Conservation (phyloP, 35 echinoderm and acorn worm genomes). For the Apostichopus japonicus region DNA sequence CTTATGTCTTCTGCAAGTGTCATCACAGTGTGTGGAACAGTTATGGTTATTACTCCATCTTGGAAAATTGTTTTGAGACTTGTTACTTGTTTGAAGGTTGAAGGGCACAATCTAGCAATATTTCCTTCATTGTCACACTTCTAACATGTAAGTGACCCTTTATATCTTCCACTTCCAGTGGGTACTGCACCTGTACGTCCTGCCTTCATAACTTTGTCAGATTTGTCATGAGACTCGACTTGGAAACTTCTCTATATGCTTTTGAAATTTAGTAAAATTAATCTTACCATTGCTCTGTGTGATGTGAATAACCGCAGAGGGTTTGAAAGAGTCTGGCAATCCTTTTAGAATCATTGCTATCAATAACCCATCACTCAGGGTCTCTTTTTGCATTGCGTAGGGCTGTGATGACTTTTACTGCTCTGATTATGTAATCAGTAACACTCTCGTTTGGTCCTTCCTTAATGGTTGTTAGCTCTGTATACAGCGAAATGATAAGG, state of each 20-base stretch:
- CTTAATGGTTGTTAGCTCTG: slow-evolving; percentile 2
- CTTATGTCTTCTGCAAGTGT: slow-evolving; percentile 27
- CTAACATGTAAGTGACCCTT: not conserved
- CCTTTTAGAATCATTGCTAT: slow-evolving; percentile 57
- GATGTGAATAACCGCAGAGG: not conserved
- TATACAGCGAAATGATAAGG: slow-evolving; percentile 19
- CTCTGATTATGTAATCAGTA: slow-evolving; percentile 57
- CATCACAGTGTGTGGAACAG: slow-evolving; percentile 52
- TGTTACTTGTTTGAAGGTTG: not conserved
- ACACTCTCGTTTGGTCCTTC: not conserved
- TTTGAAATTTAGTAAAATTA: slow-evolving; percentile 40
- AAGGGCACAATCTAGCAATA: slow-evolving; percentile 6
- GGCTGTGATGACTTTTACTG: slow-evolving; percentile 24
- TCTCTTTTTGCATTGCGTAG: slow-evolving; percentile 17
- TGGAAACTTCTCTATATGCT: slow-evolving; percentile 11
- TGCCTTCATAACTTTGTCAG: slow-evolving; percentile 31
- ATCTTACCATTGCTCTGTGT: not conserved
- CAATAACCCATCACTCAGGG: slow-evolving; percentile 44
- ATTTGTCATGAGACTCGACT: not conserved
- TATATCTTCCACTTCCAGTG: not conserved
- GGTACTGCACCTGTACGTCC: not conserved
- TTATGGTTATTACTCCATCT: slow-evolving; percentile 60
- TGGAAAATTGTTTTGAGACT: not conserved
- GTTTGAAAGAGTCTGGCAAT: slow-evolving; percentile 9
- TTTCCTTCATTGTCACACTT: slow-evolving; percentile 21